phyloP scores from a whole-genome alignment of 2,888 invertebrate genomes.

The Agrochola lychnidis region DNA sequence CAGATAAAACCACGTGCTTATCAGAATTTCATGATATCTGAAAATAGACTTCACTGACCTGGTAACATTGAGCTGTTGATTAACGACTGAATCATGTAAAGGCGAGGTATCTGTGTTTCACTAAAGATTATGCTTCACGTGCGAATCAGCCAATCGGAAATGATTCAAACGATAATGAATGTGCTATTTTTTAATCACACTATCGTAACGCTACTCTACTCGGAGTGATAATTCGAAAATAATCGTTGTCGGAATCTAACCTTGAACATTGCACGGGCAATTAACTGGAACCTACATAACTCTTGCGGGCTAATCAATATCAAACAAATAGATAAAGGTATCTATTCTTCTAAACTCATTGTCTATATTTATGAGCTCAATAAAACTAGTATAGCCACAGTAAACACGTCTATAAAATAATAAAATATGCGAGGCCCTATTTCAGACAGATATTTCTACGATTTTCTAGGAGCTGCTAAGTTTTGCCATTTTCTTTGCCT shows the following conservation, averaged over 20 bases:
- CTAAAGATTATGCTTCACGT: conserved; percentile 1
- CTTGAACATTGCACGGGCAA: conserved; percentile 33
- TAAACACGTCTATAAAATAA: conserved; percentile 58
- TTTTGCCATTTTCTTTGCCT: conserved; percentile 33
- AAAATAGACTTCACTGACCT: conserved; percentile 39
- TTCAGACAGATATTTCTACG: conserved; percentile 22
- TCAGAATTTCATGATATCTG: conserved; percentile 42
- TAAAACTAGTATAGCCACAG: conserved; percentile 47
- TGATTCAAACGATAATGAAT: conserved; percentile 21
- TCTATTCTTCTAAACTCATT: conserved; percentile 35
- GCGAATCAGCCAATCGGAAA: conserved; percentile 31
- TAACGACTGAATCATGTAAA: conserved; percentile 34
- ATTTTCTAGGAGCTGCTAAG: conserved; percentile 7
- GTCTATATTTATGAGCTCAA: conserved; percentile 42
- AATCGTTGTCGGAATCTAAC: conserved; percentile 39
- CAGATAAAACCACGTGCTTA: conserved; percentile 39
- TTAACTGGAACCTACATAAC: conserved; percentile 6
- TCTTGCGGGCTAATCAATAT: conserved; percentile 25
- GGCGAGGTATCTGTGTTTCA: conserved; percentile 23
- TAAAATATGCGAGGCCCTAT: conserved; percentile 32
- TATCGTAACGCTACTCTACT: conserved; percentile 15
- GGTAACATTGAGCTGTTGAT: conserved; percentile 46
- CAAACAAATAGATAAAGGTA: conserved; percentile 32
- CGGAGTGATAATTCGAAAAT: conserved; percentile 40
- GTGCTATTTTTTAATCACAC: conserved; percentile 40